Base-by-base conservation (phyloP, 2,113 vertebrate species). In the Larimichthys crocea region DNA sequence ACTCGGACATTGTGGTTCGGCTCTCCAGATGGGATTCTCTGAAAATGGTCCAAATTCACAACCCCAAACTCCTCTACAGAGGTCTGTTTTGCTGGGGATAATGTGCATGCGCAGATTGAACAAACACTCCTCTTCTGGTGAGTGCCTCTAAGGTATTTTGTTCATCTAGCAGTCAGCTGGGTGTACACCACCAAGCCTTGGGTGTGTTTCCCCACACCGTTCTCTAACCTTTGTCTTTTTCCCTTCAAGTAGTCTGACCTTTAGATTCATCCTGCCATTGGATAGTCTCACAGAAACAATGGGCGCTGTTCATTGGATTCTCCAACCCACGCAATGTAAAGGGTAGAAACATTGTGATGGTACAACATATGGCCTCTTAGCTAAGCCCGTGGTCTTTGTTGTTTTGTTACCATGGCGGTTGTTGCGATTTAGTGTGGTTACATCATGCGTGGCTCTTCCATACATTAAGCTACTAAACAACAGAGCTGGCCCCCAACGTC, bases 391-490 rank as follows among this genome's bases (percentile, higher is more conserved):
- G 65, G 62, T 67, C 71, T 79, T 76, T 86, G 24, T 44, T 76
- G 74, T 88, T 90, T 87, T 86, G 84, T 83, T 82, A 76, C 66
- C 11, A 40, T 61, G 63, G 80, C 35, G 24, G 50, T 50, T 62
- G 68, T 70, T 80, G 84, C 64, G 57, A 31, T 73, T 84, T 72
- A 52, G 64, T 8, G 44, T 74, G 83, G 82, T 82, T 73, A 83
- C 80, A 60, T 91, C 80, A 86, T 73, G 78, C 15, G 5, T 16
- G 62, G 76, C 73, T 79, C 59, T 80, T 87, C 87, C 52, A 57
- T 89, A 75, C 74, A 85, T 91, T 90, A 88, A 89, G 85, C 79
- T 82, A 46, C 72, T 65, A 16, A 40, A 91, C 77, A 92, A 90
- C 72, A 82, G 72, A 74, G 35, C 24, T 8, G 56, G 26, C 52